Base-by-base conservation (phyloP, 2,113 vertebrate species). In the Sinosuthora webbiana region DNA sequence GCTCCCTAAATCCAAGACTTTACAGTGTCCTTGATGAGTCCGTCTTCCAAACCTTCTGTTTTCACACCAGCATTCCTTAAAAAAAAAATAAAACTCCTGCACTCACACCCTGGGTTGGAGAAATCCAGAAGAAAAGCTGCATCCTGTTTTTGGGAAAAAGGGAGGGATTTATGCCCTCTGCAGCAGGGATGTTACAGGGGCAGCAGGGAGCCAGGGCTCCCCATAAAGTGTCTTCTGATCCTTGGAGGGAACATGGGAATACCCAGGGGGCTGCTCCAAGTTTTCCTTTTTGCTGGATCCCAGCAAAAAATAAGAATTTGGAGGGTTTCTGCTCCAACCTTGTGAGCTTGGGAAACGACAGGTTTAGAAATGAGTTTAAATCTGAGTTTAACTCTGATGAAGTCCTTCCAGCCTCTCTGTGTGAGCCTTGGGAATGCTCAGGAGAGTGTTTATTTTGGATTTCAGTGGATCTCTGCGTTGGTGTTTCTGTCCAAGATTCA, bases 391-490 rank as follows among this genome's bases (percentile, higher is more conserved):
- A 50, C 10, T 64, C 64, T 12, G 41, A 35, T 53, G 11, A 15
- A 53, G 6, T 56, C 23, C 39, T 76, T 47, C 22, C 1, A 2
- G 11, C 64, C 22, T 45, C 33, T 50, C n/a, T 3, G 1, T n/a
- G 28, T 35, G 79, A 64, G n/a, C 33, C 25, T 27, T 4, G 1
- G 42, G 47, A 45, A 24, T 83, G n/a, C 47, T 44, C 15, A 4
- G 62, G 42, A 57, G 13, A 3, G 6, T 2, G 10, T 23, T 80
- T 67, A 21, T 67, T 13, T 9, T 1, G 2, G 0, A 20, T 57
- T 69, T 19, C n/a, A 21, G 13, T 11, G 10, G 7, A 10, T 49
- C 7, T 83, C n/a, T 85, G 41, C 10, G 2, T 25, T 45, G 12
- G 4, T 37, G 15, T 7, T 64, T 55, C 75, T 57, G 70, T 30